These are phyloP conservation scores for Brevimyrus niger DNA, from an alignment of 2,113 vertebrate species.

Conservation along the genomic window DNA sequence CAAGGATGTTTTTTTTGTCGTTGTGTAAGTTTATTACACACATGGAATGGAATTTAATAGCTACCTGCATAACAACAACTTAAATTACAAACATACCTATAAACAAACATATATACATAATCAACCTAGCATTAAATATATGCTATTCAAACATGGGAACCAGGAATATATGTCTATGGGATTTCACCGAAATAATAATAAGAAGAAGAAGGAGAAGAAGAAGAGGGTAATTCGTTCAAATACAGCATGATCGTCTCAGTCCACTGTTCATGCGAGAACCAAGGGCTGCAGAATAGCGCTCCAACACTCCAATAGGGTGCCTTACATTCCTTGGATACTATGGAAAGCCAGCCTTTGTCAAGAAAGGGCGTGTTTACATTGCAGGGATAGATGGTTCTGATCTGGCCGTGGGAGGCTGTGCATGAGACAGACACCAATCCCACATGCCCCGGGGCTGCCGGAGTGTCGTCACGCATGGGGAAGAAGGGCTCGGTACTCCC, in stretches of 20 bases:
- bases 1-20: not conserved
- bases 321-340: too few relatives aligned
- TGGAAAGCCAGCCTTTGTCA: not conserved
- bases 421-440: not conserved
- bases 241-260: not conserved
- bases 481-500: not conserved
- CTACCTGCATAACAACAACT: not conserved
- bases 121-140: not conserved
- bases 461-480: not conserved
- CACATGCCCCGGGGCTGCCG: not conserved
- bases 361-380: not conserved
- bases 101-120: not conserved
- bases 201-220: not conserved
- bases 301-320: not conserved
- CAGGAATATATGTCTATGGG: not conserved
- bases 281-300: not conserved
- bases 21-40: not conserved
- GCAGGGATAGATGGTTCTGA: not conserved
- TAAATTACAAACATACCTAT: not conserved
- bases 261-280: not conserved
- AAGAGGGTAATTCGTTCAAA: not conserved
- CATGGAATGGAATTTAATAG: not conserved
- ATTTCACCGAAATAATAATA: not conserved
- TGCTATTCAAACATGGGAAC: not conserved
- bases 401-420: not conserved